Evolutionary conservation across 1,140 invertebrate species (phyloP), one percentile per base, ranked within the genome.

Genomic region (Hesperophylax magnus): DNA sequence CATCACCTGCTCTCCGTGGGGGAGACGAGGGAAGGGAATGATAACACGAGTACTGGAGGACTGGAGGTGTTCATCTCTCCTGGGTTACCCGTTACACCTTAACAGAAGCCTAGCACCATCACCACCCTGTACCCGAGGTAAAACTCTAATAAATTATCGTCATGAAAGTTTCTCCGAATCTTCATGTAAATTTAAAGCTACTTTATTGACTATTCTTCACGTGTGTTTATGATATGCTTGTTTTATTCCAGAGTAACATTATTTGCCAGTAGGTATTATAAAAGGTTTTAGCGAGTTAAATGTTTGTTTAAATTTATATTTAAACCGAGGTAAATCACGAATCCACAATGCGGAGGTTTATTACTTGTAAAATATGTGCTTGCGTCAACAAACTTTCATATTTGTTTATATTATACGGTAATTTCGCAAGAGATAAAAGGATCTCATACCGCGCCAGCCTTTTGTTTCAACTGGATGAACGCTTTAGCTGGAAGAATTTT

Each of bases 101-200:
- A 52, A 71, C 34, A 71, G 67, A 71, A 14, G 67, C n/a, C 67
- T 18, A 47, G 20, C 20, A 18, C n/a, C 56, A 8, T 6, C 56
- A n/a, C 67, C 67, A 47, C 34, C 22, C 39, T n/a, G 22, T 34
- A 65, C 11, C 63, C 63, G 22, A 65, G 18, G 34, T 71, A 52
- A 22, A 71, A 71, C 67, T 47, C 39, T 47, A 71, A 71, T 71
- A 71, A 71, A 71, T 71, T 71, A 71, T 71, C 39, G 34, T 15
- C 67, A 22, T 67, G 63, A 11, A 67, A 67, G 24, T 67, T 34
- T 11, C 63, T 61, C 58, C 63, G 11, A 27, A n/a, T 65, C 63
- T 14, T 11, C 63, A 20, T 71, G 39, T 71, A 52, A 71, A 71
- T 71, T 34, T 71, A 22, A 47, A 71, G 34, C 34, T 71, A 71